These are phyloP conservation scores for Neria commutata DNA, from an alignment of 2,888 invertebrate genomes.

Conservation along the genomic window DNA sequence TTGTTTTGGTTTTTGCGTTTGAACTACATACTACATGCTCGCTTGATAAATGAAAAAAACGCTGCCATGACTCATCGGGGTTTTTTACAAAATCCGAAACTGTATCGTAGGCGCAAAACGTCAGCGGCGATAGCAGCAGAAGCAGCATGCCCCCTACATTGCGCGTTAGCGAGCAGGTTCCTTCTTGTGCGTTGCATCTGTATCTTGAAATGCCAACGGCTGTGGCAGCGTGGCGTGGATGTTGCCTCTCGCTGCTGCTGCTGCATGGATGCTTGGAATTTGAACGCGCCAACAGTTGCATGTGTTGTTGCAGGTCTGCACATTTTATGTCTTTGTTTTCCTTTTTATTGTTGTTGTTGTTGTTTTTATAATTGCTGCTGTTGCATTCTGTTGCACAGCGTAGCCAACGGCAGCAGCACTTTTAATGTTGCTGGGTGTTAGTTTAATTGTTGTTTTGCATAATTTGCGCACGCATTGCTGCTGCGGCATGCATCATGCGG, in stretches of 20 bases:
- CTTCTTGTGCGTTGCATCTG: no score
- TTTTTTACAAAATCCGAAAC: conserved; percentile 50
- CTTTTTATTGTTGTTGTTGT: conserved; percentile 14
- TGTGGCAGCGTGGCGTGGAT: background rate
- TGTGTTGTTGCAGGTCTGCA: background rate
- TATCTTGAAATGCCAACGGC: no score
- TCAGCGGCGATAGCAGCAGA: no score
- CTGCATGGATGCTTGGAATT: conserved; percentile 16
- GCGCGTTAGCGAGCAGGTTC: background rate
- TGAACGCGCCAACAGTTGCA: no score
- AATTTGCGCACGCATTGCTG: conserved; percentile 15
- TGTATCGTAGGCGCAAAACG: no score
- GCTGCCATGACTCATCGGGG: conserved; percentile 55
- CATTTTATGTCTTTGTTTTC: conserved; percentile 12
- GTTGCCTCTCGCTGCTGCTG: conserved; percentile 16
- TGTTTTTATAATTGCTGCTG: conserved; percentile 8
- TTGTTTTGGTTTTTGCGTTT: conserved; percentile 16
- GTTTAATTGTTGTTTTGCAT: conserved; percentile 29
- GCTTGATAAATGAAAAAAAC: conserved; percentile 22
- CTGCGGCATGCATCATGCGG: background rate
- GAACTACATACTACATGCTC: conserved; percentile 13
- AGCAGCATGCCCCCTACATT: conserved; percentile 28
- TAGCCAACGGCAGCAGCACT: conserved; percentile 4
- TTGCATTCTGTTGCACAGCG: no score
- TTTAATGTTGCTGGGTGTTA: conserved; percentile 28